Evolutionary conservation across 2,888 invertebrate genomes (phyloP).

Genomic region (Lamproptera curius): DNA sequence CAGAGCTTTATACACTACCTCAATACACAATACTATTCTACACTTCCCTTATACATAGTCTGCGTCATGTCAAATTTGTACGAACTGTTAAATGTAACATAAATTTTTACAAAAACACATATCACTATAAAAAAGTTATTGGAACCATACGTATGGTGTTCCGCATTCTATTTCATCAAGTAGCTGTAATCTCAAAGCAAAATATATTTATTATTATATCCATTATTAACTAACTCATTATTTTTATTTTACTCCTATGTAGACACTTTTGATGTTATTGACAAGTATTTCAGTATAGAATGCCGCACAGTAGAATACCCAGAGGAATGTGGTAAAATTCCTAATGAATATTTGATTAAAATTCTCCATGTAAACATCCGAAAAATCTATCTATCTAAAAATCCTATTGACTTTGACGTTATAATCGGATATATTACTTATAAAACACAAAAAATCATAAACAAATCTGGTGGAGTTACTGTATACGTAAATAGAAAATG

Average conservation of each 20-base stretch:
- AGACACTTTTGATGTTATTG: background rate
- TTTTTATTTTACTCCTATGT: background rate
- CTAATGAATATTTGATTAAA: background rate
- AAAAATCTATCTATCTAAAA: constrained; percentile 2
- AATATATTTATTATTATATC: too few relatives aligned
- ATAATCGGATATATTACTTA: constrained; percentile 1
- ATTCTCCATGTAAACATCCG: background rate
- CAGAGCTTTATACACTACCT: background rate
- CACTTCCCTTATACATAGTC: too few relatives aligned
- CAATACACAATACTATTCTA: too few relatives aligned
- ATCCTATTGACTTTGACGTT: constrained; percentile 3
- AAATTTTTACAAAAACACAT: too few relatives aligned
- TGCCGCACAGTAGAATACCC: background rate
- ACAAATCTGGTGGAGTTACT: constrained; percentile 3
- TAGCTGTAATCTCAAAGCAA: too few relatives aligned
- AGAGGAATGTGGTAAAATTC: background rate
- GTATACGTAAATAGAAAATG: background rate
- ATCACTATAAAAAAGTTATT: too few relatives aligned
- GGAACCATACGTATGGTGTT: too few relatives aligned
- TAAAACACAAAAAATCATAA: constrained; percentile 1
- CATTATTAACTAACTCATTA: background rate
- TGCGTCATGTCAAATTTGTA: too few relatives aligned
- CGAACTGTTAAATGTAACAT: too few relatives aligned
- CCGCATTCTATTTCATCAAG: too few relatives aligned
- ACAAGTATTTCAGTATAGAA: background rate